Evolutionary conservation across 2,797 vertebrate species (phyloP).

Genomic region (Natrix natrix): DNA sequence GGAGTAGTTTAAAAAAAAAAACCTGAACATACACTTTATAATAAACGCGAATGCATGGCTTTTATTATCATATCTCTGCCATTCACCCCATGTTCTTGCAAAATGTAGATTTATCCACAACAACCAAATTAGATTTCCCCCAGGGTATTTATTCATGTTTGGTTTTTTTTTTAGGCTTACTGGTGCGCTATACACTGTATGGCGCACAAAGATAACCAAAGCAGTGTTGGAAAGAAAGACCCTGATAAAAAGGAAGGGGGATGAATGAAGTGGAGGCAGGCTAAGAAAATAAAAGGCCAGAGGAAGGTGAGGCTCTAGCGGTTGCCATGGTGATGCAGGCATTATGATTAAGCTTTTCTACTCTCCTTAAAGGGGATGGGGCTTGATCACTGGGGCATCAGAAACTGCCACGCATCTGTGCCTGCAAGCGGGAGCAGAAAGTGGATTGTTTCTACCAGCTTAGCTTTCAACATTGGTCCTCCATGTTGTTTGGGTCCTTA

Average conservation of each 20-base stretch:
- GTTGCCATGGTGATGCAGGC: not conserved
- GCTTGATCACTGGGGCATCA: not conserved
- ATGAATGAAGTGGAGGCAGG: not conserved
- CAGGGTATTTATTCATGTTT: not conserved
- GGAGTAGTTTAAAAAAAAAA: too few species aligned
- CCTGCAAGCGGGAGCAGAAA: not conserved
- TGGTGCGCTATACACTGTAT: not conserved
- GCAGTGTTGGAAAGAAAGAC: not conserved
- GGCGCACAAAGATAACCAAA: not conserved
- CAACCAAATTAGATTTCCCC: not conserved
- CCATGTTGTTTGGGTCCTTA: not conserved
- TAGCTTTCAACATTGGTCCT: not conserved
- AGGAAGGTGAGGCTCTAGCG: not conserved
- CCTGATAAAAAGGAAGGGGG: not conserved
- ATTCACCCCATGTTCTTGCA: not conserved
- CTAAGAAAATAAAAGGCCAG: constrained; percentile 2
- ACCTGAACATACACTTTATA: not conserved
- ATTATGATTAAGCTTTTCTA: constrained; percentile 12
- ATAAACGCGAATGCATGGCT: not conserved
- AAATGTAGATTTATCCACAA: not conserved
- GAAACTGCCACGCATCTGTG: not conserved
- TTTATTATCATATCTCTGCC: not conserved
- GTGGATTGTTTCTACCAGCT: not conserved
- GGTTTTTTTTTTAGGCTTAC: not conserved
- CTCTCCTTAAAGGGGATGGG: not conserved